phyloP scores from a whole-genome alignment of 2,797 vertebrate genomes.

The Eidolon dupreanum region DNA sequence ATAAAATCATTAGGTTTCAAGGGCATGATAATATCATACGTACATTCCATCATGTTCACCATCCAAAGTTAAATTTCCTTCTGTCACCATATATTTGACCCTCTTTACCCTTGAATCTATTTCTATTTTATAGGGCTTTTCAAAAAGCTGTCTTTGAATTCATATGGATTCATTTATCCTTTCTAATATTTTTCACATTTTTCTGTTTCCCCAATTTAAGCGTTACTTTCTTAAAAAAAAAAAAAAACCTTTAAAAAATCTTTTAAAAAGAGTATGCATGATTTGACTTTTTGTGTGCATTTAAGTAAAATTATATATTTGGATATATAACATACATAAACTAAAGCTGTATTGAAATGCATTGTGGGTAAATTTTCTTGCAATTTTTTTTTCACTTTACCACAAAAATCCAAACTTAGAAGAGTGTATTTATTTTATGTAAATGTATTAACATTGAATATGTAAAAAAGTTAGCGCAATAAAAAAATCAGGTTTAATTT shows the following conservation, averaged over 20 bases:
- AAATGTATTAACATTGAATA: background rate
- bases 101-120: background rate
- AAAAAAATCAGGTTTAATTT: background rate
- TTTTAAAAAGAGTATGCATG: background rate
- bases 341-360: background rate
- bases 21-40: too few relatives aligned
- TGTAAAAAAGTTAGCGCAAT: background rate
- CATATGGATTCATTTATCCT: background rate
- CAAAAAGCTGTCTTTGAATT: background rate
- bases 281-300: background rate
- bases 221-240: background rate
- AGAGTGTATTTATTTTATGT: background rate
- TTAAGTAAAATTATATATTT: background rate
- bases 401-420: background rate
- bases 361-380: background rate
- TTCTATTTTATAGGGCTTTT: background rate
- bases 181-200: background rate
- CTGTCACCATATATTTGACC: too few relatives aligned
- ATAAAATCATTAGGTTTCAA: too few relatives aligned
- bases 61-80: too few relatives aligned
- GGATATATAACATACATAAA: background rate
- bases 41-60: too few relatives aligned
- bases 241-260: background rate
- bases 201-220: background rate
- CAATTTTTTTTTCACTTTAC: background rate